These are phyloP conservation scores for Hoplias malabaricus DNA, from an alignment of 2,113 vertebrate genomes.

Conservation along the genomic window DNA sequence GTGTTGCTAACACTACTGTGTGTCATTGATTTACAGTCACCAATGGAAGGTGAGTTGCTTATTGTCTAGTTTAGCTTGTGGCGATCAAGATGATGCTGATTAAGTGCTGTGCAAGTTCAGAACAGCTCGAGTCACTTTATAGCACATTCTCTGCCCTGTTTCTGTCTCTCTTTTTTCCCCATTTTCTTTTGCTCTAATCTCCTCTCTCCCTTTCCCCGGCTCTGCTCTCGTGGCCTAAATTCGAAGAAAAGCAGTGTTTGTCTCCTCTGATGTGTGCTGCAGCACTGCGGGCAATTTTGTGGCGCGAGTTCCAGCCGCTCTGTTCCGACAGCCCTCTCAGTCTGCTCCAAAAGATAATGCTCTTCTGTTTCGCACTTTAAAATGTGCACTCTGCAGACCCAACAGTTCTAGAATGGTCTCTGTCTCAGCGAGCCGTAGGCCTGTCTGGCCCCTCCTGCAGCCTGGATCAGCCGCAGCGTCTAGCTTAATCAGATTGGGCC, in stretches of 20 bases:
- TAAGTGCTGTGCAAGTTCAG: background rate
- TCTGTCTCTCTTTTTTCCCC: background rate
- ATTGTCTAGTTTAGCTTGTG: background rate
- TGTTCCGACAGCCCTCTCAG: slow-evolving; percentile 6
- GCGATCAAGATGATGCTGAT: background rate
- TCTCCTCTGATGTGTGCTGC: slow-evolving; percentile 42
- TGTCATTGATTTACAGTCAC: background rate
- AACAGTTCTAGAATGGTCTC: background rate
- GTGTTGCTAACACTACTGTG: background rate
- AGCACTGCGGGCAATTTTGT: slow-evolving; percentile 35
- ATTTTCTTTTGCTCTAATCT: slow-evolving; percentile 9
- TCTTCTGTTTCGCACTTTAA: slow-evolving; percentile 27
- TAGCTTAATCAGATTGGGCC: slow-evolving; percentile 35
- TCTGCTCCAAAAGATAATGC: slow-evolving; percentile 35
- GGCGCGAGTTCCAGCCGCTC: background rate
- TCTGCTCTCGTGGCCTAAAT: slow-evolving; percentile 42
- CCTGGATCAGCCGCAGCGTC: slow-evolving; percentile 16
- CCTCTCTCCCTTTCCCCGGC: background rate
- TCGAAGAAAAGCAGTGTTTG: slow-evolving; percentile 34
- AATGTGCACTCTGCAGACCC: slow-evolving; percentile 25
- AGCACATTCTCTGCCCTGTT: background rate
- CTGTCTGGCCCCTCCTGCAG: background rate
- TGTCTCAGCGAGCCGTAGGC: slow-evolving; percentile 7
- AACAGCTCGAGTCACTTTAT: background rate
- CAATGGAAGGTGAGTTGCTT: background rate